Percentiles rank a stretch among this genome's conserved stretches.
phyloP scores from a whole-genome alignment of 2,888 invertebrate genomes.

The Amphiduros pacificus region DNA sequence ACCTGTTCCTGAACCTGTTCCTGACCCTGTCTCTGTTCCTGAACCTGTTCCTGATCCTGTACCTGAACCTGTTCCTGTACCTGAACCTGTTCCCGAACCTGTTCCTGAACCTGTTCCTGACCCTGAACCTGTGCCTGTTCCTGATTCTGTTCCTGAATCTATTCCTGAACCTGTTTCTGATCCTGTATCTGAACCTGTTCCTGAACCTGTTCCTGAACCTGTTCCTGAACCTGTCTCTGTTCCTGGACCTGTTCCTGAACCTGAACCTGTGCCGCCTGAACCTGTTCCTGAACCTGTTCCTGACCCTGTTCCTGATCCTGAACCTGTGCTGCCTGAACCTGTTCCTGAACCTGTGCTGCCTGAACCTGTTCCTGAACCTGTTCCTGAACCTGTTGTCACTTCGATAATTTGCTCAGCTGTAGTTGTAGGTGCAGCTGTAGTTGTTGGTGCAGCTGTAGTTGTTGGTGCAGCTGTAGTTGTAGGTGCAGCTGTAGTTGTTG shows the following conservation, averaged over 20 bases:
- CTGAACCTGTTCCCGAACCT: background rate
- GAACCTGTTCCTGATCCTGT: slow-evolving; percentile 1
- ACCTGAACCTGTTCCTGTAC: background rate
- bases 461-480: no score
- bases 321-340: no score
- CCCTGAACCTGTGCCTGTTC: background rate
- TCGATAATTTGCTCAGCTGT: no score
- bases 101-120: background rate
- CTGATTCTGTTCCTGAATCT: background rate
- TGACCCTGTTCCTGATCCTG: background rate
- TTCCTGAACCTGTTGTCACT: no score
- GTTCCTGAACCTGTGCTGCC: no score
- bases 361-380: no score
- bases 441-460: no score
- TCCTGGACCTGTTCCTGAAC: background rate
- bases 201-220: background rate
- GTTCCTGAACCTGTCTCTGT: background rate
- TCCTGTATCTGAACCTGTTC: background rate
- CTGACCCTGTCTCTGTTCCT: background rate
- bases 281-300: slow-evolving; percentile 1
- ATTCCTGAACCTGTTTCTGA: background rate
- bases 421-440: no score
- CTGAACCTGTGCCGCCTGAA: background rate
- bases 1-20: background rate
- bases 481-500: no score